Evolutionary conservation across 23 tunicate species (phyloP), one percentile per base, ranked within the genome.

Genomic region (Trididemnum nubilum): DNA sequence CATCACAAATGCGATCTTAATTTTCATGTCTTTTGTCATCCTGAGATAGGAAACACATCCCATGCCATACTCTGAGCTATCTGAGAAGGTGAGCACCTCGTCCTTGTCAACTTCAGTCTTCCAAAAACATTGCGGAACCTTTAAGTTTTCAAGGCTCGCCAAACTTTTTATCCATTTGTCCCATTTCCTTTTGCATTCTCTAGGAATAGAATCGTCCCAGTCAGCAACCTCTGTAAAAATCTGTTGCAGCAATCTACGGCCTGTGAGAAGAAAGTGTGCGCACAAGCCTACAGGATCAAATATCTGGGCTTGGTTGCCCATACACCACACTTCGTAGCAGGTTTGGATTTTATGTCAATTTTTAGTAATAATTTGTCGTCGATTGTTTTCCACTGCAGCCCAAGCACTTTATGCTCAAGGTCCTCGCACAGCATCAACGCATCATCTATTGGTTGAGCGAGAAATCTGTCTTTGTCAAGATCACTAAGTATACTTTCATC

Each of bases 271-370:
- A 69, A 29, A 69, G 2, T 7, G 38, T 30, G 75, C 75, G n/a
- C n/a, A n/a, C n/a, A n/a, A n/a, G n/a, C 78, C 78, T 15, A 73
- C 39, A 22, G 78, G 78, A 27, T 73, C 78, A 73, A 73, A 73
- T 7, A 73, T 73, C 39, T 73, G 58, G 2, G 58, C 58, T 21
- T 73, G 25, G 78, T 73, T 2, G 58, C 26, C 78, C 78, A 73
- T 30, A 73, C 37, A 21, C 58, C 78, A 21, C 58, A 15, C 29
- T 73, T 73, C 2, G 57, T 73, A n/a, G 25, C 33, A 37, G 78
- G 58, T 73, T 9, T 73, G 37, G 58, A 26, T 15, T 73, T 73
- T 3, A 37, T 37, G 25, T 73, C 24, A 5, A 39, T 58, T 26
- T 38, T 73, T 2, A 58, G 78, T 37, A 58, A 38, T 2, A 73